Percentiles rank a stretch among this genome's conserved stretches.
These are phyloP conservation scores for Miniopterus natalensis DNA, from an alignment of 2,113 vertebrate species.

Conservation along the genomic window DNA sequence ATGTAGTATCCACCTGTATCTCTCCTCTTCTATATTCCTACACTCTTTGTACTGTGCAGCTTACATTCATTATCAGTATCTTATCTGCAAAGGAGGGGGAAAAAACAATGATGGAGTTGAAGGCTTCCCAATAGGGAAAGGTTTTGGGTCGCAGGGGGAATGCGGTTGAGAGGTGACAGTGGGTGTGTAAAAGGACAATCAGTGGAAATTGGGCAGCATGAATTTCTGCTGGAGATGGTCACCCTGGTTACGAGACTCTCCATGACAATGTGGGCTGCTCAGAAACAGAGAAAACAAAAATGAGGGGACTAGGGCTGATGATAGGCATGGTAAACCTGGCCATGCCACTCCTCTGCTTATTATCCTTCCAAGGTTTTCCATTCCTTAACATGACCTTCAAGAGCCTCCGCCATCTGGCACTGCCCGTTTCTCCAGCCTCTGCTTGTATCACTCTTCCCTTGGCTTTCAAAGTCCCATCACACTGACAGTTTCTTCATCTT, in stretches of 20 bases:
- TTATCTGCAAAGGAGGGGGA: conserved; percentile 5
- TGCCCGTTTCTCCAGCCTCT: neutral
- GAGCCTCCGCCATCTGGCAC: neutral
- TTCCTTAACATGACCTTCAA: neutral
- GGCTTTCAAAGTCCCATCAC: conserved; percentile 8
- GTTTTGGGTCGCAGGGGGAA: neutral
- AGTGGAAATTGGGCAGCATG: neutral
- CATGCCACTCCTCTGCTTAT: neutral
- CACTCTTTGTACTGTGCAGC: neutral
- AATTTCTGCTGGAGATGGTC: neutral
- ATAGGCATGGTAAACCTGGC: neutral
- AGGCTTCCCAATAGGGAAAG: neutral
- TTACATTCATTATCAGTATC: conserved; percentile 15
- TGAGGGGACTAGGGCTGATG: neutral
- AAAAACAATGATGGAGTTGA: neutral
- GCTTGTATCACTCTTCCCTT: neutral
- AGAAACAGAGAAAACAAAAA: neutral
- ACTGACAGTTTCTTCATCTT: neutral
- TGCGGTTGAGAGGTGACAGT: neutral
- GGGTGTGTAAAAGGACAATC: neutral
- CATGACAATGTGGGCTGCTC: neutral
- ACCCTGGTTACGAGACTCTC: neutral
- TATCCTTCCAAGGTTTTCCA: neutral
- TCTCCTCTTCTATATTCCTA: neutral
- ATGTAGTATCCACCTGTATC: neutral